Evolutionary conservation across 2,888 invertebrate genomes (phyloP).

Genomic region (Clivina fossor): DNA sequence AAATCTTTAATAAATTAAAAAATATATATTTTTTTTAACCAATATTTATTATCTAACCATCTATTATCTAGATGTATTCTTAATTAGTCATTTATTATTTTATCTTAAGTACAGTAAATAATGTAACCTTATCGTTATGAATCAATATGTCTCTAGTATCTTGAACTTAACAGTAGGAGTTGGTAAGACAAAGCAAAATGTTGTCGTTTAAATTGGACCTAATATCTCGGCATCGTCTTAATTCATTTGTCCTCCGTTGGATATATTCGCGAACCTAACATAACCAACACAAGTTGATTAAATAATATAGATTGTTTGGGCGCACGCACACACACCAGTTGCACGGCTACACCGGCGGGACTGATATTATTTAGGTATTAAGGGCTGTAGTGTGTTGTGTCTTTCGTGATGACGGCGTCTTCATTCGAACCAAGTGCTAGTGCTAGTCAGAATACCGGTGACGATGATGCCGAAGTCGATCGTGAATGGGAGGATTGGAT

Average conservation of each 20-base stretch:
- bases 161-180: no score
- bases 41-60: no score
- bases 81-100: no score
- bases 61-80: no score
- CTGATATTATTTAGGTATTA: not conserved
- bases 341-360: not conserved
- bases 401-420: slow-evolving; percentile 16
- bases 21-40: no score
- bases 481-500: slow-evolving; percentile 64
- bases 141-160: no score
- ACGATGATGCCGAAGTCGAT: slow-evolving; percentile 57
- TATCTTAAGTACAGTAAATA: no score
- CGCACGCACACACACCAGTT: not conserved
- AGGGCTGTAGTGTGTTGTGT: not conserved
- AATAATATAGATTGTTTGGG: slow-evolving; percentile 7
- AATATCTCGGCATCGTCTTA: slow-evolving; percentile 26
- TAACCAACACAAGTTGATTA: slow-evolving; percentile 18
- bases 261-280: slow-evolving; percentile 6
- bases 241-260: slow-evolving; percentile 27
- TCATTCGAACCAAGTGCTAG: not conserved
- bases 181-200: no score
- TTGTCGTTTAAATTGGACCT: no score
- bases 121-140: no score
- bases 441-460: slow-evolving; percentile 41
- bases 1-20: no score